Evolutionary conservation across 2,113 vertebrate species (phyloP).

Genomic region (Cygnus atratus): DNA sequence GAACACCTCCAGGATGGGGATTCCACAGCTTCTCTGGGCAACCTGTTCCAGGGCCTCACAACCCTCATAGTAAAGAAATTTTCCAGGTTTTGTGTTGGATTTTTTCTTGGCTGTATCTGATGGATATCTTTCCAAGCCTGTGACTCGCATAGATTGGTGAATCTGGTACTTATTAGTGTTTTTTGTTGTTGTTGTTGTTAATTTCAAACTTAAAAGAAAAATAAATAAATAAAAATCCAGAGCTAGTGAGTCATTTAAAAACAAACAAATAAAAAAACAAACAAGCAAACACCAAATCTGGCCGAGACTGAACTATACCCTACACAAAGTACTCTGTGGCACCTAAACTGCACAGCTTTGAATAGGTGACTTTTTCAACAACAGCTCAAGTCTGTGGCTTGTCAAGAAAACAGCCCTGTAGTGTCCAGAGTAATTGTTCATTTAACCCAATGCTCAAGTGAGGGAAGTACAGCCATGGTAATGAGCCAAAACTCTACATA

Average conservation of each 20-base stretch:
- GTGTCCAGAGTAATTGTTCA: not conserved
- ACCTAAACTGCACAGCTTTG: not conserved
- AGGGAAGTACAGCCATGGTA: not conserved
- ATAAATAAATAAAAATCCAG: not conserved
- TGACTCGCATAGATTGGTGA: not conserved
- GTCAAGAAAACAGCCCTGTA: not conserved
- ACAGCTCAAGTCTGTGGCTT: not conserved
- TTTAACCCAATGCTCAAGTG: not conserved
- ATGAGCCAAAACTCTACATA: not conserved
- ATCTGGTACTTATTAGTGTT: not conserved
- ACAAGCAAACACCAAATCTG: not conserved
- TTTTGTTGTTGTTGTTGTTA: not conserved
- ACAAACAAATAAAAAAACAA: not conserved
- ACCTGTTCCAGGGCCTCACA: too few relatives aligned
- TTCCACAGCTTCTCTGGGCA: too few relatives aligned
- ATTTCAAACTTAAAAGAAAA: not conserved
- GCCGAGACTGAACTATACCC: not conserved
- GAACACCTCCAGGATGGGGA: too few relatives aligned
- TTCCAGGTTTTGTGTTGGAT: not conserved
- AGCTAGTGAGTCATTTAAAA: too few relatives aligned
- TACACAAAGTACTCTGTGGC: not conserved
- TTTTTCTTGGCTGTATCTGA: not conserved
- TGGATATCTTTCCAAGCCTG: not conserved
- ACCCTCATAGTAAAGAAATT: not conserved
- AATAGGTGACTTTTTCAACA: not conserved